A percentile compares a stretch with the other conserved stretches of the same genome.
Conservation (phyloP, 1,140 invertebrate species). For the Papilio dardanus region DNA sequence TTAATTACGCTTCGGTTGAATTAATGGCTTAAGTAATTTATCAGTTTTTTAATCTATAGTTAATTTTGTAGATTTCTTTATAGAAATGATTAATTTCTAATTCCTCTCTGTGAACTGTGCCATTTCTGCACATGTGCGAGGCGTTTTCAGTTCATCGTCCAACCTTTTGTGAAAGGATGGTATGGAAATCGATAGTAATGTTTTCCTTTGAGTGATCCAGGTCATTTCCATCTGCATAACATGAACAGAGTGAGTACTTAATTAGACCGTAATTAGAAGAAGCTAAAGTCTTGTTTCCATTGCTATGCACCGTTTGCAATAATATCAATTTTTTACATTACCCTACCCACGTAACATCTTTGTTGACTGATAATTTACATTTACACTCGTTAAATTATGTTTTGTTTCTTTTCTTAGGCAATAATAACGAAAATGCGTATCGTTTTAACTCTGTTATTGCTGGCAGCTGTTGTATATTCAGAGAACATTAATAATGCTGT, state of each 20-base stretch:
- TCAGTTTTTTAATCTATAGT: conserved; percentile 20
- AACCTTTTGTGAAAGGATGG: conserved; percentile 58
- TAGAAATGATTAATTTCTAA: conserved; percentile 37
- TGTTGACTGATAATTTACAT: background rate
- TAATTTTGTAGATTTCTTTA: background rate
- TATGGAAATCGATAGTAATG: conserved; percentile 70
- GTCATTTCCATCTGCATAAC: conserved; percentile 51
- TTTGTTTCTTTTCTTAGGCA: conserved; percentile 42
- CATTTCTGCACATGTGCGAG: conserved; percentile 70
- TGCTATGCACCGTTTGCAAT: background rate
- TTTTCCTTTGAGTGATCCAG: conserved; percentile 66
- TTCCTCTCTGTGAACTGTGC: conserved; percentile 65
- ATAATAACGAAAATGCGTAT: conserved; percentile 41
- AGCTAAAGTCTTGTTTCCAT: background rate
- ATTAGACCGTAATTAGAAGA: background rate
- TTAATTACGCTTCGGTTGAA: background rate
- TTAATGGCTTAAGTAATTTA: conserved; percentile 28
- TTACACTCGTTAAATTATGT: conserved; percentile 19
- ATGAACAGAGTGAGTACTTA: background rate
- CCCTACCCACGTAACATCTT: background rate
- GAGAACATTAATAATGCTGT: conserved; percentile 77
- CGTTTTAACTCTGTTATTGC: conserved; percentile 46
- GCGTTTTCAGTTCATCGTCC: conserved; percentile 60
- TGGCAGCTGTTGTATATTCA: conserved; percentile 43
- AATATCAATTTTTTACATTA: background rate